Base-by-base conservation (phyloP, 2,797 vertebrate genomes). In the Loriculus beryllinus region DNA sequence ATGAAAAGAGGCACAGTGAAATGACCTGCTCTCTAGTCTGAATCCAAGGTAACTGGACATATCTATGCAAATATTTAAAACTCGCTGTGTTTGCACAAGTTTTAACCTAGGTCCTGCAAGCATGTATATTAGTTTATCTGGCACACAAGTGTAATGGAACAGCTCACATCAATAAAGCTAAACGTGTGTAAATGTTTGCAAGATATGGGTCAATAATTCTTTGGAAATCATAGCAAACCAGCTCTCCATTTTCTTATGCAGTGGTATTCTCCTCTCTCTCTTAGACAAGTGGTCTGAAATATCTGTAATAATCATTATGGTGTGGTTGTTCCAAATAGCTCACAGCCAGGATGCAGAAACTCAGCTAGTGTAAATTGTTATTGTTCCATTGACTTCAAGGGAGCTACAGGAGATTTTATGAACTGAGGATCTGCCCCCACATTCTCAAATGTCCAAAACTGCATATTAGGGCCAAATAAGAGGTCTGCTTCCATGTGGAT, bases 121-220 rank as follows among this genome's bases (percentile, higher is more conserved):
- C 67, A 37, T 82, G 47, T 84, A 33, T 87, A 43, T 96, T 64
- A 84, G 82, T 94, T 93, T 92, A 70, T 95, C 87, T 93, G 93
- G 93, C 93, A 56, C 85, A 67, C 0, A 2, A 91, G 70, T 68
- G 90, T 81, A 92, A 94, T 91, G 82, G 87, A 96, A 94, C 65
- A 92, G 65, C 80, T 92, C 86, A 76, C 82, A 92, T 86, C 89
- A 77, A 86, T 90, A 92, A 94, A 94, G 82, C 90, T 91, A 92
- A 96, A 94, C 80, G 70, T 74, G 90, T 95, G 91, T 95, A 92
- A 96, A 92, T 92, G 89, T 96, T 96, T 96, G 93, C 89, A 88
- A 88, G 91, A 92, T 74, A 92, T 2, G 80, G 92, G 80, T 97
- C 92, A 96, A 57, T 94, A 95, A 94, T 91, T 96, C 92, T 91